phyloP scores from a whole-genome alignment of 2,888 invertebrate genomes.

The Noctua janthina region DNA sequence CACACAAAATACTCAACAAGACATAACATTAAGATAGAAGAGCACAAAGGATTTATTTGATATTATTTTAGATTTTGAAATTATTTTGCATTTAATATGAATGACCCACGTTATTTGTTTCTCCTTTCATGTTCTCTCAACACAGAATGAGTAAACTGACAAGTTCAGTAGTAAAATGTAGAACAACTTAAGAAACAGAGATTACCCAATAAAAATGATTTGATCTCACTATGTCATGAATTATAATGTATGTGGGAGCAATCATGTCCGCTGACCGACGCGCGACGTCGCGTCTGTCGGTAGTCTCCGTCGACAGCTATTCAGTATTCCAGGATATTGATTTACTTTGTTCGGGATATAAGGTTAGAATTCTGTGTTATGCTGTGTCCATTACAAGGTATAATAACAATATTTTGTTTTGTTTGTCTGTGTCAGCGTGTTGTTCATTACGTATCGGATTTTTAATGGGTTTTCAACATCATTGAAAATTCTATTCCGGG shows the following conservation, averaged over 20 bases:
- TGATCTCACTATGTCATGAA: background rate
- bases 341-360: background rate
- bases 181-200: background rate
- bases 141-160: background rate
- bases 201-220: background rate
- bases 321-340: conserved; percentile 6
- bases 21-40: no score
- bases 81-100: no score
- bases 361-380: background rate
- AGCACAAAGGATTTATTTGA: no score
- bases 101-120: no score
- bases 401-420: background rate
- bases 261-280: background rate
- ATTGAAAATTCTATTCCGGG: background rate
- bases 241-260: background rate
- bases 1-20: no score
- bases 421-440: background rate
- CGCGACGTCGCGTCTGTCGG: background rate
- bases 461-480: background rate
- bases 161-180: background rate
- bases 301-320: background rate
- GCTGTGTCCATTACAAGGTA: background rate
- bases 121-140: no score
- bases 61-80: no score
- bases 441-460: background rate